Evolutionary conservation across 2,113 vertebrate species (phyloP), one percentile per base, ranked within the genome.

Genomic region (Scartelaos histophorus): DNA sequence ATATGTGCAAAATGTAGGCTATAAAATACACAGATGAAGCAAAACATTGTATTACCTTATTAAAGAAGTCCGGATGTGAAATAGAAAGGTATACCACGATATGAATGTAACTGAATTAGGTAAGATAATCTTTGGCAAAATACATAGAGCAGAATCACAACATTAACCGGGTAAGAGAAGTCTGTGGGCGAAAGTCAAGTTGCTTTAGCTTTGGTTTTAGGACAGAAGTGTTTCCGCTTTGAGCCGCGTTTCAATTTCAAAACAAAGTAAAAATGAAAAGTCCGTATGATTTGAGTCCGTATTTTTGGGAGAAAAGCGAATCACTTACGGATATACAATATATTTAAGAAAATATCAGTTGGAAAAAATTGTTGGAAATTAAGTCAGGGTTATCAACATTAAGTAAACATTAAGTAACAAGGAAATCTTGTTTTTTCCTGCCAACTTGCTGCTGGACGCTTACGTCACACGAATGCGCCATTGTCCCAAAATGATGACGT

Each of bases 401-500:
- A 5, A 11, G 12, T 22, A n/a, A n/a, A n/a, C n/a, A n/a, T n/a
- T n/a, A n/a, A n/a, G n/a, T n/a, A n/a, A n/a, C n/a, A n/a, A n/a
- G n/a, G n/a, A n/a, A n/a, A n/a, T n/a, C n/a, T n/a, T 13, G 11
- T 21, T 21, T 0, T 0, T 0, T 7, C 38, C 24, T 10, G 34
- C 17, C 16, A 7, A 38, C 16, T n/a, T 9, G 5, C 43, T 43
- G 16, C 3, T 6, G 46, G 0, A 5, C 7, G 61, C 3, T 0
- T 49, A 64, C 71, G 85, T 81, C 34, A 62, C 35, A 62, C 3
- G 24, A n/a, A 2, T 61, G 77, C 74, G 83, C 7, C 71, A 0
- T 5, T 1, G 81, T 13, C 85, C 81, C 82, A 66, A 2, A 17
- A 2, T 72, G 0, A 67, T 80, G 82, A 85, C 76, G 85, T 57